Evolutionary conservation across 2,113 vertebrate genomes (phyloP).

Genomic region (Athene cunicularia): DNA sequence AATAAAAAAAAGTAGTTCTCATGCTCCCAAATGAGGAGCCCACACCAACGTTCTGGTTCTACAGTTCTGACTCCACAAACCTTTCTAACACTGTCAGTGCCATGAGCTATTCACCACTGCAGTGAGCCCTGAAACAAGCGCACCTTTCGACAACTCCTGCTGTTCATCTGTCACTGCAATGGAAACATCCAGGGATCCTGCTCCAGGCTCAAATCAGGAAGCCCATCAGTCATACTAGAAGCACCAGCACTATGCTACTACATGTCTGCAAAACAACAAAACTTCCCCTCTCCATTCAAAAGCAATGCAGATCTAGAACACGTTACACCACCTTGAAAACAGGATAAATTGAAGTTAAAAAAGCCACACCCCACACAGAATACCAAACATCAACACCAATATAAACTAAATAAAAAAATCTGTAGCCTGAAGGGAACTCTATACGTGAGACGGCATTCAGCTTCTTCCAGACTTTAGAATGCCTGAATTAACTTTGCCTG

Average conservation of each 20-base stretch:
- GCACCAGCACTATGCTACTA: not conserved
- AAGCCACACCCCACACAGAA: not conserved
- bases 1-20: not conserved
- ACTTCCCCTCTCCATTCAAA: not conserved
- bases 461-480: not conserved
- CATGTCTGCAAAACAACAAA: not conserved
- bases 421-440: not conserved
- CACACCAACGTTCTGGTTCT: not conserved
- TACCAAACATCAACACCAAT: not conserved
- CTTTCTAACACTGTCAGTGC: not conserved
- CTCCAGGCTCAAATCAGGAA: not conserved
- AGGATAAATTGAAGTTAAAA: not conserved
- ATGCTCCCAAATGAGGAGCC: not conserved
- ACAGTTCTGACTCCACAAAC: not conserved
- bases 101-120: not conserved
- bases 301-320: not conserved
- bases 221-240: not conserved
- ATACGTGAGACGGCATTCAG: rapidly evolving
- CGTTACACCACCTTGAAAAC: not conserved
- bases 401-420: not conserved
- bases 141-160: not conserved
- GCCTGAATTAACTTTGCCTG: not conserved
- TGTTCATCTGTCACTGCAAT: not conserved
- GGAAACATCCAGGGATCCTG: not conserved
- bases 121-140: rapidly evolving